Percentiles rank a stretch among this genome's conserved stretches.
Evolutionary conservation across 1,140 invertebrate genomes (phyloP).

Genomic region (Phenacoccus solenopsis): DNA sequence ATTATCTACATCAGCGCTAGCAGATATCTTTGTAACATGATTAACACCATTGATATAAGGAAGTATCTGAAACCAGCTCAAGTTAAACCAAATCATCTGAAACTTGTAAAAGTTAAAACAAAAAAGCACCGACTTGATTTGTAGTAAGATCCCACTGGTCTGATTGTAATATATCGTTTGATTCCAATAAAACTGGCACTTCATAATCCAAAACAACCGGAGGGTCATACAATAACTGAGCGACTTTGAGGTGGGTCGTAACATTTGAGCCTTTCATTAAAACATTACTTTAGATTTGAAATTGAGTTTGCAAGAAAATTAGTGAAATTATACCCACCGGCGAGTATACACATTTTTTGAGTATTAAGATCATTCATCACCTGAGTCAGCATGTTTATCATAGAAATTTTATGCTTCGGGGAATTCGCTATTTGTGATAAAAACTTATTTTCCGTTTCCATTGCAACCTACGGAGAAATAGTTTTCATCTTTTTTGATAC

Average conservation of each 20-base stretch:
- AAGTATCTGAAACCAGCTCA: conserved; percentile 45
- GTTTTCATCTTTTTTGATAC: not conserved
- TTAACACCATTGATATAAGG: conserved; percentile 87
- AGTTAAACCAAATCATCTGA: not conserved
- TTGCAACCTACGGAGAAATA: conserved; percentile 45
- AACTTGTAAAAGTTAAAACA: too few species aligned
- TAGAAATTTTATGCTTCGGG: conserved; percentile 38
- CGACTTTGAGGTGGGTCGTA: conserved; percentile 60
- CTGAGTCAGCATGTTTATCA: conserved; percentile 60
- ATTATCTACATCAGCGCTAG: conserved; percentile 78
- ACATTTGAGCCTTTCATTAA: not conserved
- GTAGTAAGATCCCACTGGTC: conserved; percentile 88
- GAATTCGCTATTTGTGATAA: conserved; percentile 52
- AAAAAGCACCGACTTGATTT: conserved; percentile 66
- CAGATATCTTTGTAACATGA: conserved; percentile 70
- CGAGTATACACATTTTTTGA: conserved; percentile 59
- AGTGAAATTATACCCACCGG: too few species aligned
- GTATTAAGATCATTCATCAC: conserved; percentile 68
- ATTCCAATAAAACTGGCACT: conserved; percentile 70
- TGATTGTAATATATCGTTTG: conserved; percentile 39
- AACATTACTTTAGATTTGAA: not conserved
- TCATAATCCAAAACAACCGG: conserved; percentile 74
- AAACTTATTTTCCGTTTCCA: conserved; percentile 69
- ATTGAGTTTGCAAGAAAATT: too few species aligned
- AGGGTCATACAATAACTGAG: conserved; percentile 61